phyloP scores from a whole-genome alignment of 2,797 vertebrate species.

The Centroberyx gerrardi region DNA sequence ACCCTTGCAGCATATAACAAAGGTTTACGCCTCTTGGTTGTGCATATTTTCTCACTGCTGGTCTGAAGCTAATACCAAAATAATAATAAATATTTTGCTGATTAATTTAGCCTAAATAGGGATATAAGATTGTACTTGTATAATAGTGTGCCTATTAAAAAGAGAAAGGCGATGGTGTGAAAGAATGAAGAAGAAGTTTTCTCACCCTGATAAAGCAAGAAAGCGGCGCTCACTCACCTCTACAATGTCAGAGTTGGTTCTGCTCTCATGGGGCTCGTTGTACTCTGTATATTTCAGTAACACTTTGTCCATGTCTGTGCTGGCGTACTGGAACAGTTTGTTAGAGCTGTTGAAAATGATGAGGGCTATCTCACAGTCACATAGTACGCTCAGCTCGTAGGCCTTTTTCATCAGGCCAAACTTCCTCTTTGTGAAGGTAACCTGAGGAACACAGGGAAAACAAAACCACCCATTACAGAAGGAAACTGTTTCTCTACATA shows the following conservation, averaged over 20 bases:
- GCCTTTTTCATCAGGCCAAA: conserved; percentile 99
- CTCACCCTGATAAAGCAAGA: conserved; percentile 38
- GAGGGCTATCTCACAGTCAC: conserved; percentile 99
- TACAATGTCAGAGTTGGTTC: conserved; percentile 99
- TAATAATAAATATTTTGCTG: not conserved
- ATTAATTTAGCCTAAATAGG: conserved; percentile 3
- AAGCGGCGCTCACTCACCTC: conserved; percentile 90
- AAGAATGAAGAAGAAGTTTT: conserved; percentile 3
- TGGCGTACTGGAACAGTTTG: conserved; percentile 99
- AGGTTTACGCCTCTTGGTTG: conserved; percentile 12
- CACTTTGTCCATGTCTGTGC: conserved; percentile 99
- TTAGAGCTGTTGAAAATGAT: conserved; percentile 99
- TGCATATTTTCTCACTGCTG: conserved; percentile 9
- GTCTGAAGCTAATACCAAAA: conserved; percentile 22
- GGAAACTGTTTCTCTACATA: conserved; percentile 11
- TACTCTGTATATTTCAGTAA: conserved; percentile 99
- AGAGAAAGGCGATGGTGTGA: conserved; percentile 14
- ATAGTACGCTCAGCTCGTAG: conserved; percentile 98
- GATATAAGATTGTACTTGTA: conserved; percentile 1
- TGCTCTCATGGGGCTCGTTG: conserved; percentile 99
- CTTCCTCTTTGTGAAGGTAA: conserved; percentile 99
- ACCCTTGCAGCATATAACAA: conserved; percentile 32
- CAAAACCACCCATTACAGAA: conserved; percentile 46
- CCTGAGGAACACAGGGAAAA: conserved; percentile 84
- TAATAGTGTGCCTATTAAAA: conserved; percentile 18